Base-by-base conservation (phyloP, 2,797 vertebrate species). In the Chelonia mydas region DNA sequence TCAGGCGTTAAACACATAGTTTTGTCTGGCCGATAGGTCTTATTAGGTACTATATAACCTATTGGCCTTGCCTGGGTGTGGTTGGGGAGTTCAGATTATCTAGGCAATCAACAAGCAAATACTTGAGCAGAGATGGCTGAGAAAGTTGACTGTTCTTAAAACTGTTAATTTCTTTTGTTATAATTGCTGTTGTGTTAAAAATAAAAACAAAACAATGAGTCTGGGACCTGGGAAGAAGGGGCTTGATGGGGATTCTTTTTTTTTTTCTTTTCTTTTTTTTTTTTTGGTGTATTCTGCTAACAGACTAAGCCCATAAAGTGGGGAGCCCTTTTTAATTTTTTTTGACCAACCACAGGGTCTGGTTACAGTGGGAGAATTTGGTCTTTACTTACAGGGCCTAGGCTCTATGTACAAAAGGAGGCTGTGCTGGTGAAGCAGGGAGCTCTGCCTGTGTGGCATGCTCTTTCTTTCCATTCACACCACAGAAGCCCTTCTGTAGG, bases 141-240 rank as follows among this genome's bases (percentile, higher is more conserved):
- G 84, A 92, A 78, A 0, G 0, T 41, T 19, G 15, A 12, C 21
- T 88, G 11, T 12, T 49, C 33, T 77, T 86, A 94, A 59, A 95
- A 86, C 47, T 89, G 89, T 77, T 74, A 21, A 4, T 65, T 10
- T 11, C 72, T 87, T 72, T 90, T 33, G 7, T n/a, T 90, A 2
- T 51, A 88, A 92, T 92, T 33, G 21, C 3, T 55, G 27, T 1
- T 53, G 33, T 85, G 83, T 49, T 15, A 0, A 9, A 91, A 33
- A 33, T 95, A 86, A 81, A 87, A 92, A 78, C 78, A 11, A 84
- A 92, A 55, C 45, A 45, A 65, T 87, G 89, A 81, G 59, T 84
- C 91, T 84, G 86, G 81, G 53, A 37, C 28, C 72, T 88, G 72
- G 76, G 77, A 77, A 90, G 85, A 13, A 13, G 33, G 19, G 81